Percentiles rank a stretch among this genome's conserved stretches.
These are phyloP conservation scores for Serinus canaria DNA, from an alignment of 2,113 vertebrate species.

Conservation along the genomic window DNA sequence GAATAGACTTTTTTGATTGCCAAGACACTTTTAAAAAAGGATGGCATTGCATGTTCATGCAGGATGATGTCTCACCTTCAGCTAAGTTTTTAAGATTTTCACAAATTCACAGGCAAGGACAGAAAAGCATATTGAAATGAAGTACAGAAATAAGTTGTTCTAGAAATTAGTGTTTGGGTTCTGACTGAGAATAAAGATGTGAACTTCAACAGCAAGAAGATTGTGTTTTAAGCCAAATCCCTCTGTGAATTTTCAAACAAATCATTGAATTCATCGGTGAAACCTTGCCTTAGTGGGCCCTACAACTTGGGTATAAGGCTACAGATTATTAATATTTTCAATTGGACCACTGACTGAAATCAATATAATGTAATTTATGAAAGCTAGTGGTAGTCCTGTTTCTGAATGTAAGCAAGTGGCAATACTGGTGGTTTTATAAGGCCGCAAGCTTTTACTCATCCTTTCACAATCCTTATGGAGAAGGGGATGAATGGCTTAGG, in stretches of 20 bases:
- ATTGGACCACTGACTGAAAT: background rate
- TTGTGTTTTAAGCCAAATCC: background rate
- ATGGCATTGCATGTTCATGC: background rate
- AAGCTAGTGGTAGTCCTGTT: background rate
- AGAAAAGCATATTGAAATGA: background rate
- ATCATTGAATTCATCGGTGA: background rate
- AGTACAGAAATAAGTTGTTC: background rate
- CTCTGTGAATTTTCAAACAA: background rate
- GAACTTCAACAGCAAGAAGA: background rate
- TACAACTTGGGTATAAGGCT: background rate
- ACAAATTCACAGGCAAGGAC: background rate
- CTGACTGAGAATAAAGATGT: background rate
- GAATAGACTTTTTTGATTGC: background rate
- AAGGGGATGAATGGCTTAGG: background rate
- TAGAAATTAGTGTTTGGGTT: background rate
- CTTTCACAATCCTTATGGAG: background rate
- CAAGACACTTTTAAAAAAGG: background rate
- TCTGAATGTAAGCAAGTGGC: background rate
- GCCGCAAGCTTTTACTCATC: background rate
- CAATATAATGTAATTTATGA: background rate
- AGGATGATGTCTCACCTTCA: background rate
- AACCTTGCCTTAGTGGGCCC: background rate
- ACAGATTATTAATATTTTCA: background rate
- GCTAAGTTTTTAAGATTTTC: background rate
- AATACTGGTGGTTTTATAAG: background rate